Conservation (phyloP, 2,797 vertebrate species). For the Neosilurus mollespiculum region DNA sequence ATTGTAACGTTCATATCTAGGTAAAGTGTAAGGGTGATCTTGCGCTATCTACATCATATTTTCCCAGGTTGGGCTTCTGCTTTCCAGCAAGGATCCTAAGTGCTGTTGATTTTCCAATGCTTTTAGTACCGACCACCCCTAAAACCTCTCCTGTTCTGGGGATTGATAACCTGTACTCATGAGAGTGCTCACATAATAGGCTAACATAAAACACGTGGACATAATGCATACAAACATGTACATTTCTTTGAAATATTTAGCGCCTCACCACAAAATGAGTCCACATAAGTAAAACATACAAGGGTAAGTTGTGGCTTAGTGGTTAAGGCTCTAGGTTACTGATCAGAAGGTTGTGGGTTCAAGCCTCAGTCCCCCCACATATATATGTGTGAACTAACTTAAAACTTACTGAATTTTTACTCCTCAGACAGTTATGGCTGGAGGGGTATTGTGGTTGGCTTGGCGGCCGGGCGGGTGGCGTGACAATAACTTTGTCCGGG, state of each 20-base stretch:
- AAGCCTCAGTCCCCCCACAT: too few relatives aligned
- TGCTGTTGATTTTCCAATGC: conserved; percentile 97
- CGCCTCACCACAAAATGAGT: too few relatives aligned
- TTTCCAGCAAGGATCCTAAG: conserved; percentile 81
- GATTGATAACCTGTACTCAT: conserved; percentile 78
- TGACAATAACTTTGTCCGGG: too few relatives aligned
- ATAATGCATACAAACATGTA: background rate
- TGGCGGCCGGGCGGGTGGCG: too few relatives aligned
- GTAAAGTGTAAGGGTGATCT: background rate
- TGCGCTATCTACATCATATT: conserved; percentile 86
- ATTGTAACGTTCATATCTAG: background rate
- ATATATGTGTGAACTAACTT: too few relatives aligned
- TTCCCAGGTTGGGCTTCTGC: conserved; percentile 43
- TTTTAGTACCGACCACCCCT: conserved; percentile 96
- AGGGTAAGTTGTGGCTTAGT: too few relatives aligned
- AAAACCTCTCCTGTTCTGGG: conserved; percentile 94
- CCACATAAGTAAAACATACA: too few relatives aligned
- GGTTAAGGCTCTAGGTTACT: too few relatives aligned
- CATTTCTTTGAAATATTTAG: background rate
- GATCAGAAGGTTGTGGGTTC: too few relatives aligned
- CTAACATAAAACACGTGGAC: background rate
- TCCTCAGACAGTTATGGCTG: too few relatives aligned
- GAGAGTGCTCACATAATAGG: background rate
- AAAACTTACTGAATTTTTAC: too few relatives aligned
- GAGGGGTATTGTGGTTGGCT: too few relatives aligned